Conservation (phyloP, 2,797 vertebrate species). For the Sebastes iracundus region DNA sequence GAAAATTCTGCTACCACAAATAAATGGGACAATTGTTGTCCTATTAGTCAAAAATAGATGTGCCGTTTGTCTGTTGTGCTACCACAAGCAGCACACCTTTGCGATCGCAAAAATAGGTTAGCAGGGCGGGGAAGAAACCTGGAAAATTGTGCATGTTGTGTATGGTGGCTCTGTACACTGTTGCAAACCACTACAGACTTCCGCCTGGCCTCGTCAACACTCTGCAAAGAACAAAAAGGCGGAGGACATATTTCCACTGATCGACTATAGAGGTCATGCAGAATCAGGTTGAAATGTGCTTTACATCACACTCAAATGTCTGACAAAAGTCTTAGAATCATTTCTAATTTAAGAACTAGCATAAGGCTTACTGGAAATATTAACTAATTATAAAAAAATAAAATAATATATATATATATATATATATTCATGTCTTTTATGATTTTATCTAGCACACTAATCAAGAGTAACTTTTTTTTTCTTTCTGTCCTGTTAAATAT, state of each 20-base stretch:
- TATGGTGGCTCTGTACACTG: slow-evolving; percentile 33
- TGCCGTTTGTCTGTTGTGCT: slow-evolving; percentile 73
- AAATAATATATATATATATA: too few species aligned
- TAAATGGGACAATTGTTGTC: slow-evolving; percentile 79
- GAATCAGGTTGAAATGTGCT: background rate
- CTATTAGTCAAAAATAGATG: slow-evolving; percentile 79
- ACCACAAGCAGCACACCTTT: slow-evolving; percentile 74
- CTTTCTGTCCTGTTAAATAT: background rate
- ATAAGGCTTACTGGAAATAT: background rate
- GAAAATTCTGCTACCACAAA: slow-evolving; percentile 75
- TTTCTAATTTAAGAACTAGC: background rate
- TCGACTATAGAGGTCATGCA: slow-evolving; percentile 51
- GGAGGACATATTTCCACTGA: slow-evolving; percentile 35
- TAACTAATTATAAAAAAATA: background rate
- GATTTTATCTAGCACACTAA: background rate
- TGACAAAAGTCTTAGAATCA: background rate
- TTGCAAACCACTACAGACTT: slow-evolving; percentile 72
- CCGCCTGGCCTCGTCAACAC: slow-evolving; percentile 46
- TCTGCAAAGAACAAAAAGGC: slow-evolving; percentile 19
- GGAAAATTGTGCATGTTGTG: slow-evolving; percentile 70
- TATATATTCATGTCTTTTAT: background rate
- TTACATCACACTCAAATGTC: background rate
- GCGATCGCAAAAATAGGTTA: slow-evolving; percentile 91
- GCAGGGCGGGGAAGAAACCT: slow-evolving; percentile 90
- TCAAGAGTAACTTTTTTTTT: background rate